Base-by-base conservation (phyloP, 1,140 invertebrate genomes). In the Campoletis sonorensis region DNA sequence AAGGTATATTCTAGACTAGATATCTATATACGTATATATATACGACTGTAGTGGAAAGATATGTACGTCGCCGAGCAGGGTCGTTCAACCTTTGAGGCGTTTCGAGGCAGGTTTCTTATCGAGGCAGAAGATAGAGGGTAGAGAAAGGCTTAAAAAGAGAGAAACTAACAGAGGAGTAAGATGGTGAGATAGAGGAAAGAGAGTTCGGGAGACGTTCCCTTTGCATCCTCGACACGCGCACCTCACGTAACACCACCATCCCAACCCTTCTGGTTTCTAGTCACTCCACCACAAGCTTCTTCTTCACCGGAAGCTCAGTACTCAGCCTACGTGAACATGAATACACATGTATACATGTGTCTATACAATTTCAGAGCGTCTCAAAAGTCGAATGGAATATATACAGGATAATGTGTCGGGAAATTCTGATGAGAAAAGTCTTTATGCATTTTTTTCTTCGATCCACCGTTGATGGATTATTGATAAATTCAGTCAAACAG, bases 221-320 rank as follows among this genome's bases (percentile, higher is more conserved):
- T 79, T 79, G 77, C 30, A 79, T 68, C 33, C 33, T 49, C 61
- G 61, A 68, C 67, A 49, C 67, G 67, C 30, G 67, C 67, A 70
- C 30, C 67, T 33, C 67, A 33, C 67, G 67, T 70, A 70, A 70
- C 67, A 70, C 67, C 67, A 70, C 67, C 67, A 18, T 70, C n/a
- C 5, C 67, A 8, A 27, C 67, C 67, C 0, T 13, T 33, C 26
- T 70, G 30, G 15, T 16, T 27, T 70, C 67, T 33, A 70, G 67
- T 70, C 67, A 33, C 67, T 70, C 67, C n/a, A 30, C 30, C 67
- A 30, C 67, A 70, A 70, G 67, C 67, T 33, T 70, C 1, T 27
- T 33, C 67, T 33, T 70, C 27, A 18, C 30, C 7, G 27, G 11
- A 18, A 70, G 5, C 61, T 26, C 51, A 1, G n/a, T n/a, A 54